phyloP scores from a whole-genome alignment of 2,888 invertebrate species.

The Spicauda simplicius region DNA sequence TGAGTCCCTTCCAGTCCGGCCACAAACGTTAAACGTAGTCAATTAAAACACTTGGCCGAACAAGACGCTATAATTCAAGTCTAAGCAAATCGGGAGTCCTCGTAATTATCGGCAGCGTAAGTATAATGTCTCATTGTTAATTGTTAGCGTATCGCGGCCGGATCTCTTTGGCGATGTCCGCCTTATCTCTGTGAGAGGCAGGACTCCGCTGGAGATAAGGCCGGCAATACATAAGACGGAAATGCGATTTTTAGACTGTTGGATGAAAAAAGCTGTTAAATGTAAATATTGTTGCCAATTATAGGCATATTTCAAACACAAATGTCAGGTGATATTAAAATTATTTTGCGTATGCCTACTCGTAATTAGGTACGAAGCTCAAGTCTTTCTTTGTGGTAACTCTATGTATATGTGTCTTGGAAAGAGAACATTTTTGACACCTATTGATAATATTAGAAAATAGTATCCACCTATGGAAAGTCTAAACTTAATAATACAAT shows the following conservation, averaged over 20 bases:
- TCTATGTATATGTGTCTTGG: no score
- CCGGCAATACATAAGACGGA: not conserved
- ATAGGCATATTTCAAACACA: no score
- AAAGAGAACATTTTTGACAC: no score
- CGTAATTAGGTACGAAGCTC: no score
- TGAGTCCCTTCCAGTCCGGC: constrained; percentile 28
- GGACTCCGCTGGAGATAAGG: constrained; percentile 53
- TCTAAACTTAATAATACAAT: no score
- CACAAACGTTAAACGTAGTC: constrained; percentile 38
- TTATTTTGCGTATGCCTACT: no score
- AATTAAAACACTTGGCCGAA: constrained; percentile 52
- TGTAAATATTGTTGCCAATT: no score
- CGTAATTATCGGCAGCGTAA: constrained; percentile 79
- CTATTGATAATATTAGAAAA: no score
- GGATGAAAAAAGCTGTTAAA: not conserved
- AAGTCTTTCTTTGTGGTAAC: no score
- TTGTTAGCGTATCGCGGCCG: constrained; percentile 79
- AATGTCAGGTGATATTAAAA: no score
- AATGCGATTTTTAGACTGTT: not conserved
- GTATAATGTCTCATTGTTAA: constrained; percentile 85
- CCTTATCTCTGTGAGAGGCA: constrained; percentile 68
- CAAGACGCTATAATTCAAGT: constrained; percentile 68
- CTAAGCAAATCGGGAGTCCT: constrained; percentile 63
- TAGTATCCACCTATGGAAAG: no score
- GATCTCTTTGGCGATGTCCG: constrained; percentile 78